Evolutionary conservation across 2,888 invertebrate genomes (phyloP).

Genomic region (Bellardia pandia): DNA sequence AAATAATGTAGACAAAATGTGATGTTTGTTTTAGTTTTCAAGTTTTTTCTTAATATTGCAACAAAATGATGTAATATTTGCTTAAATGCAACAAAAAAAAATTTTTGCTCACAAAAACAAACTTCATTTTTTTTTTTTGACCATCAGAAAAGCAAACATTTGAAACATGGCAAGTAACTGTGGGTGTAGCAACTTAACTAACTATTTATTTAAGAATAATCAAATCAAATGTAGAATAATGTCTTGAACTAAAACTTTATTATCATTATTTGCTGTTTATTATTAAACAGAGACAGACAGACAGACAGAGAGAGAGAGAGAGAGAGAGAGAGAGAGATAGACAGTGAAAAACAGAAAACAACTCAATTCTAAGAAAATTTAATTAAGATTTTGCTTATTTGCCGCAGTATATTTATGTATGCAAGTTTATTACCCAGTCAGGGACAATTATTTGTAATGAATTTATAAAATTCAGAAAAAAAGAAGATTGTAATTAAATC

Average conservation of each 20-base stretch:
- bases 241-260: constrained; percentile 4
- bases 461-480: background rate
- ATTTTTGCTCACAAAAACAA: background rate
- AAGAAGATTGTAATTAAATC: constrained; percentile 6
- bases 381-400: constrained; percentile 41
- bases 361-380: constrained; percentile 29
- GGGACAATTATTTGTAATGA: constrained; percentile 19
- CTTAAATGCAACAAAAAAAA: constrained; percentile 20
- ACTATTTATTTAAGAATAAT: background rate
- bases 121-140: constrained; percentile 16
- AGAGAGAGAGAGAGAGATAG: too few species aligned
- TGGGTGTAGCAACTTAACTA: constrained; percentile 42
- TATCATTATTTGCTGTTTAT: constrained; percentile 44
- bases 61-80: constrained; percentile 60
- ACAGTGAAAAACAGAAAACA: background rate
- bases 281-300: constrained; percentile 14
- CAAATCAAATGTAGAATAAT: constrained; percentile 27
- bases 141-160: background rate
- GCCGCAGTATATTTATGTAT: constrained; percentile 7
- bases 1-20: constrained; percentile 20
- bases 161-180: background rate
- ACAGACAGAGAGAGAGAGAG: too few species aligned
- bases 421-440: constrained; percentile 27
- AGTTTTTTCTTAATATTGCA: constrained; percentile 7
- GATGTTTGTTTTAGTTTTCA: constrained; percentile 16